Base-by-base conservation (phyloP, 2,888 invertebrate species). In the Iselma pallidipennis region DNA sequence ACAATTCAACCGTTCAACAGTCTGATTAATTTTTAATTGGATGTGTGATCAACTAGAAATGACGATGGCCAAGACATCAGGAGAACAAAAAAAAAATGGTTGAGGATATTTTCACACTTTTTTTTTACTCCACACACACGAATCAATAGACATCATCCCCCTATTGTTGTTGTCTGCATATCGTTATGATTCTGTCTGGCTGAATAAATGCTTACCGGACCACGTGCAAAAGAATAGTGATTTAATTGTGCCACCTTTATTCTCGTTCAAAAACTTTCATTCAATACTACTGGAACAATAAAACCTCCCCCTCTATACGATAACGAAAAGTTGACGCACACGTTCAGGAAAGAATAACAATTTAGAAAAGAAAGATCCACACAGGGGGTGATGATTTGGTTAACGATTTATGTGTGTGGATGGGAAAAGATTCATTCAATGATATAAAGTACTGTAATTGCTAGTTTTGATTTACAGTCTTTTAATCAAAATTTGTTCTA, bases 401-500 rank as follows among this genome's bases (percentile, higher is more conserved):
- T 42, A 42, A 42, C 19, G 42, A 16, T 42, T 42, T 37, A 9
- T 19, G 12, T 21, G 21, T 12, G 21, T 4, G 19, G 37, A 10
- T 37, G 37, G 45, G 21, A 23, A 16, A 6, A 5, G 19, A 45
- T 23, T 45, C 23, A n/a, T 45, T 19, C 42, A 42, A 42, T 42
- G 9, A 28, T 28, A n/a, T n/a, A n/a, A n/a, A 7, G 28, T 7
- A 6, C 28, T 28, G 5, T 25, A 25, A 6, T 25, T 25, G 25
- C 25, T 25, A 25, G 1, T 28, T 28, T 21, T 45, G 21, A 45
- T 45, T 45, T 21, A 70, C 67, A 69, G 61, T 72, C 67, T 71
- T 68, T 66, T 33, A 67, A 63, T 66, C 70, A 67, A 68, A 69
- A 74, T 73, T 73, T 71, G 67, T 70, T 66, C n/a, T n/a, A n/a